phyloP scores from a whole-genome alignment of 2,888 invertebrate species.

The Tillus elongatus region DNA sequence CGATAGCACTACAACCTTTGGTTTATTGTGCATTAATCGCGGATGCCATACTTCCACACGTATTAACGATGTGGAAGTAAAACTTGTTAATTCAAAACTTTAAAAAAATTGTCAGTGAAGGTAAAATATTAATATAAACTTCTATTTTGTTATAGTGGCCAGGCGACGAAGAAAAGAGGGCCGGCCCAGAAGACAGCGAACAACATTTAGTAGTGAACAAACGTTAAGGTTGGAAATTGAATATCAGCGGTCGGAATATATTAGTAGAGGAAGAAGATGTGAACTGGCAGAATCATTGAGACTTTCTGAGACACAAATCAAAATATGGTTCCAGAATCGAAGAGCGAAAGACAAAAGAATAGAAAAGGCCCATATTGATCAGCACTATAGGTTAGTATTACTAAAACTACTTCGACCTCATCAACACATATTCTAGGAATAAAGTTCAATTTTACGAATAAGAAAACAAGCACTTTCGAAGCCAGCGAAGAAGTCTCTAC shows the following conservation, averaged over 20 bases:
- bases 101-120: not conserved
- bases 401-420: constrained; percentile 8
- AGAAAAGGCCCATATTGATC: constrained; percentile 91
- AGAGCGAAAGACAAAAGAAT: constrained; percentile 93
- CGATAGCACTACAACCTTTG: too few species aligned
- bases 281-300: constrained; percentile 64
- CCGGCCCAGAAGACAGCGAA: constrained; percentile 78
- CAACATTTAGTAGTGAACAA: constrained; percentile 91
- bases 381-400: constrained; percentile 77
- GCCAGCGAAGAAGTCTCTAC: too few species aligned
- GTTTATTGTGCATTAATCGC: too few species aligned
- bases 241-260: constrained; percentile 87
- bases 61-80: too few species aligned
- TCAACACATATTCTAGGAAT: too few species aligned
- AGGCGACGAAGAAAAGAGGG: constrained; percentile 79
- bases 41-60: too few species aligned
- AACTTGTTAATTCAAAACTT: too few species aligned
- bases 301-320: constrained; percentile 72
- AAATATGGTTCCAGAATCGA: constrained; percentile 91
- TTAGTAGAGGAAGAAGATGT: constrained; percentile 74
- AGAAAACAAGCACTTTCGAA: too few species aligned
- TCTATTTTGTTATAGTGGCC: constrained; percentile 54
- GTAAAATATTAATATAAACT: constrained; percentile 2
- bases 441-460: too few species aligned
- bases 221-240: constrained; percentile 83